Evolutionary conservation across 2,888 invertebrate genomes (phyloP), one percentile per base, ranked within the genome.

Genomic region (Plebejus melissa): DNA sequence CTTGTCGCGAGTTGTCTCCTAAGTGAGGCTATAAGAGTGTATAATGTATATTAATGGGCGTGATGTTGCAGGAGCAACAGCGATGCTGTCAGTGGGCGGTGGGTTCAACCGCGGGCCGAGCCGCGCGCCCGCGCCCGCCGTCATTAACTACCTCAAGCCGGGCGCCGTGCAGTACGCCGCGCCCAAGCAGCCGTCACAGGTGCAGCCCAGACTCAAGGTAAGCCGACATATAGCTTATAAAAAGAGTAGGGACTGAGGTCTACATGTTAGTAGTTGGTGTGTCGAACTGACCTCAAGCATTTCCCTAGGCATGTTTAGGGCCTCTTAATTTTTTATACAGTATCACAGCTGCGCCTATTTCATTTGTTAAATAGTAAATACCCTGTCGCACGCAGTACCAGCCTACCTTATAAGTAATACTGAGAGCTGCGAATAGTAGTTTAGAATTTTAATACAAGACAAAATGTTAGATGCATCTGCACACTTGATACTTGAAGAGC

Each of bases 61-160:
- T 57, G 54, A 70, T 11, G 22, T 4, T 46, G 69, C 85, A 85
- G 91, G 87, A 77, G 87, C 91, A 76, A 87, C 93, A 76, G 86
- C 93, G 69, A 93, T 94, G 87, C 83, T 95, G 81, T 92, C 89
- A 77, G 89, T 94, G 85, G 90, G 93, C 87, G 85, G 88, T 82
- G 88, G 90, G 83, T 87, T 90, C 87, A 83, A 84, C 82, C 93
- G 86, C 70, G 85, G 82, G 80, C 84, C 81, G 72, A 83, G 89
- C 60, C 85, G 90, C 81, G 84, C 89, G 78, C 86, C 90, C 78
- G 91, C 94, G 80, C 91, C 94, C 54, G 86, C 90, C 16, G 91
- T 92, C 82, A 90, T 94, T 84, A 91, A 91, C 86, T 94, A 94
- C 77, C 82, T 89, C 83, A 94, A 92, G 85, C 84, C 87, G 13